A percentile compares a stretch with the other conserved stretches of the same genome.
Evolutionary conservation across 2,113 vertebrate species (phyloP).

Genomic region (Takifugu flavidus): DNA sequence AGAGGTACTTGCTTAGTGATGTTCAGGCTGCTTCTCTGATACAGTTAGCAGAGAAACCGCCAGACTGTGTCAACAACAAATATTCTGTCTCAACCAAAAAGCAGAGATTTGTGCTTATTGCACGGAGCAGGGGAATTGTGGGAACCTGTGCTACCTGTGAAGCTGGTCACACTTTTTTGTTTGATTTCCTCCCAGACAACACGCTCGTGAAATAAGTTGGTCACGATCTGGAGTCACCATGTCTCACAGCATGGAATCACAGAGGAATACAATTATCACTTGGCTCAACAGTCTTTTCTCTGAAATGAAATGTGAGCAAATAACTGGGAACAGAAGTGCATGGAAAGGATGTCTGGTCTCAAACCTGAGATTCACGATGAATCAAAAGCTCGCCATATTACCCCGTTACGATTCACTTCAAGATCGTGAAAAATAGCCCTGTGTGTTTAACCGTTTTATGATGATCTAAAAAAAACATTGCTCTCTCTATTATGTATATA

Average conservation of each 20-base stretch:
- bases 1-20: slow-evolving; percentile 62
- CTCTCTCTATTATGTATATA: slow-evolving; percentile 31
- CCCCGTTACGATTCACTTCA: not conserved
- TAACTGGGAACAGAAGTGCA: slow-evolving; percentile 36
- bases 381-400: slow-evolving; percentile 27
- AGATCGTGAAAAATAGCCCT: slow-evolving; percentile 30
- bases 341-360: slow-evolving; percentile 7
- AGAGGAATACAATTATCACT: slow-evolving; percentile 74
- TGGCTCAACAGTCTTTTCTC: slow-evolving; percentile 53
- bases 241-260: slow-evolving; percentile 65
- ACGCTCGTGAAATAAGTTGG: slow-evolving; percentile 55
- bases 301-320: slow-evolving; percentile 53
- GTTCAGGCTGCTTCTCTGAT: slow-evolving; percentile 59
- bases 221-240: slow-evolving; percentile 53
- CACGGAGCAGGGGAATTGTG: slow-evolving; percentile 1
- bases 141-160: slow-evolving; percentile 23
- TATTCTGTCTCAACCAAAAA: slow-evolving; percentile 36
- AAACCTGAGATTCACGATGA: slow-evolving; percentile 4
- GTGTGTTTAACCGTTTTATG: slow-evolving; percentile 57
- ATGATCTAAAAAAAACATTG: slow-evolving; percentile 46
- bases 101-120: slow-evolving; percentile 43
- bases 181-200: slow-evolving; percentile 62
- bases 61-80: slow-evolving; percentile 41
- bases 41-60: slow-evolving; percentile 48
- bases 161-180: slow-evolving; percentile 58